Evolutionary conservation across 2,113 vertebrate species (phyloP).

Genomic region (Bambusicola thoracicus): DNA sequence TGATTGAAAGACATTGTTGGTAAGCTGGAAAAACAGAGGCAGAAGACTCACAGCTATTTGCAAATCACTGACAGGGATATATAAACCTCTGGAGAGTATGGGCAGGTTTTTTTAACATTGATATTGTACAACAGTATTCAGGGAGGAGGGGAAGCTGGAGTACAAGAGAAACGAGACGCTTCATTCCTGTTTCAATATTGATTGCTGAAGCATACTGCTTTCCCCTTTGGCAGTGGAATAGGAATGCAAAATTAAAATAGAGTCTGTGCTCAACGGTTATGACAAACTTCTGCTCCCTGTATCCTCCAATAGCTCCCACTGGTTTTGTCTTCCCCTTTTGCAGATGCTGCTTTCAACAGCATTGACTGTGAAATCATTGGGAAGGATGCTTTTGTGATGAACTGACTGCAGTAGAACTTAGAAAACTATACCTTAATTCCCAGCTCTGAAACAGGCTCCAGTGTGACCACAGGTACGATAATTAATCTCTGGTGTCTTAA

Average conservation of each 20-base stretch:
- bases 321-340: background rate
- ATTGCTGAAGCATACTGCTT: background rate
- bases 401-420: background rate
- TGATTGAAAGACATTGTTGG: background rate
- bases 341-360: background rate
- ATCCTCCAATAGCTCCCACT: background rate
- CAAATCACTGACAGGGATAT: background rate
- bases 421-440: background rate
- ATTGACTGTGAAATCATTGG: background rate
- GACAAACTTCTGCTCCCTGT: background rate
- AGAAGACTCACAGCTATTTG: background rate
- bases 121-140: background rate
- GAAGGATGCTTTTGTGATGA: background rate
- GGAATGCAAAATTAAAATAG: background rate
- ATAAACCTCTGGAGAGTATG: background rate
- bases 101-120: background rate
- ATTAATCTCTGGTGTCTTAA: background rate
- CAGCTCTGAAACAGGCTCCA: background rate
- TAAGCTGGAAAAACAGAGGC: background rate
- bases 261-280: background rate
- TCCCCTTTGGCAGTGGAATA: background rate
- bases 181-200: background rate
- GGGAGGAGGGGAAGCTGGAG: background rate
- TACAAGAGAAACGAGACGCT: background rate
- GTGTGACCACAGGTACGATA: conserved; percentile 1